A percentile compares a stretch with the other conserved stretches of the same genome.
Conservation (phyloP, 2,797 vertebrate genomes). For the Ctenosaura bakeri region DNA sequence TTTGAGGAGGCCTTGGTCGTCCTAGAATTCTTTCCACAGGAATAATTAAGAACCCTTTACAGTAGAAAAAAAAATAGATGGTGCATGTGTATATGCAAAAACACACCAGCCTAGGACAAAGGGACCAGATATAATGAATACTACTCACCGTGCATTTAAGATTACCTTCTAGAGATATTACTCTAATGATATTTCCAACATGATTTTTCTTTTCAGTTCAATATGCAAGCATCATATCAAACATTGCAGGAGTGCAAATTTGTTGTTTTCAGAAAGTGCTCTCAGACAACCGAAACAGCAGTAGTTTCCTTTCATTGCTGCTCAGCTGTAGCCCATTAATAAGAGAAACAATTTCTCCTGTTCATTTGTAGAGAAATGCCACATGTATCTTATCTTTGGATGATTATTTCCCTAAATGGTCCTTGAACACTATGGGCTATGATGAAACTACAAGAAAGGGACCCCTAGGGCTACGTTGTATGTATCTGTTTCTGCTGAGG, state of each 20-base stretch:
- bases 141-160: conserved; percentile 13
- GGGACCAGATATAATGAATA: conserved; percentile 20
- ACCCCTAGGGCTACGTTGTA: background rate
- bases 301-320: conserved; percentile 20
- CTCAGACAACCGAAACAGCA: conserved; percentile 43
- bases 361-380: conserved; percentile 39
- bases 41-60: conserved; percentile 21
- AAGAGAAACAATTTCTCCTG: conserved; percentile 28
- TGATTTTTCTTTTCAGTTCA: background rate
- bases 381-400: conserved; percentile 42
- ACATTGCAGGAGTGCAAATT: conserved; percentile 31
- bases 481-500: background rate
- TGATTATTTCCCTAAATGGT: conserved; percentile 37
- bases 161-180: conserved; percentile 44
- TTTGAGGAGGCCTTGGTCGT: background rate
- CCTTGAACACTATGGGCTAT: conserved; percentile 22
- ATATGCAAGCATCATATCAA: conserved; percentile 26
- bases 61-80: background rate
- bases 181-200: conserved; percentile 21
- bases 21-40: background rate
- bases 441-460: conserved; percentile 35
- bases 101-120: background rate
- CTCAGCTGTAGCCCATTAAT: conserved; percentile 39
- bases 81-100: background rate
- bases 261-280: conserved; percentile 39